A percentile compares a stretch with the other conserved stretches of the same genome.
These are phyloP conservation scores for Schizopygopsis malacanthus DNA, from an alignment of 2,797 vertebrate species.

Conservation along the genomic window DNA sequence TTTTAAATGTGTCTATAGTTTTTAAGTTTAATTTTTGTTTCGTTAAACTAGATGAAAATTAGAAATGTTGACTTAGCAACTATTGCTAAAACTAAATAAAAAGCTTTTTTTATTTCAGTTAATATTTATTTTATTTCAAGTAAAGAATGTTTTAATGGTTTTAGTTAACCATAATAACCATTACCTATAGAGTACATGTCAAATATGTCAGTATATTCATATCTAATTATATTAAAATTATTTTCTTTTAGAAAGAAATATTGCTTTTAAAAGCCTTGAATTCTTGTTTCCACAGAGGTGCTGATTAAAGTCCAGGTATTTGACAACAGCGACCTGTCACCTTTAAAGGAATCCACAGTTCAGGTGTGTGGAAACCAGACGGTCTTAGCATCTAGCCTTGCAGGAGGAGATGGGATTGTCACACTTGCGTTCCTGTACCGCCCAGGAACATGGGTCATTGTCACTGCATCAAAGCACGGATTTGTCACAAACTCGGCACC, in stretches of 20 bases:
- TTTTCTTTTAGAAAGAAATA: not conserved
- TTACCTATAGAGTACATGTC: not conserved
- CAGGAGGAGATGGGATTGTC: constrained; percentile 76
- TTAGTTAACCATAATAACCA: not conserved
- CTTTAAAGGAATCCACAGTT: constrained; percentile 78
- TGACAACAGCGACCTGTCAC: constrained; percentile 83
- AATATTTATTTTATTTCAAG: not conserved
- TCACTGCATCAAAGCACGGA: constrained; percentile 80
- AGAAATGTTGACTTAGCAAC: too few relatives aligned
- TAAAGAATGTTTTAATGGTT: not conserved
- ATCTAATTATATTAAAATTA: not conserved
- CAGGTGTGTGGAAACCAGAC: constrained; percentile 82
- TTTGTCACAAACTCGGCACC: constrained; percentile 85
- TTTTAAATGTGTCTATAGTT: too few relatives aligned
- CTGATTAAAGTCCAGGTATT: constrained; percentile 87
- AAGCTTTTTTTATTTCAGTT: not conserved
- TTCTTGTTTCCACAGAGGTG: constrained; percentile 75
- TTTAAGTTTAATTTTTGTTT: not conserved
- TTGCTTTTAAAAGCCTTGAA: not conserved
- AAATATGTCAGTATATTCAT: not conserved
- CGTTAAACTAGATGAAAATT: too few relatives aligned
- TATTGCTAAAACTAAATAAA: not conserved
- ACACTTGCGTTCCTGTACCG: constrained; percentile 80
- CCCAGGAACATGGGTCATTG: constrained; percentile 84
- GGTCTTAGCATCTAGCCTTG: constrained; percentile 73